A percentile compares a stretch with the other conserved stretches of the same genome.
phyloP scores from a whole-genome alignment of 2,888 invertebrate species.

The Ormyrus rosae region DNA sequence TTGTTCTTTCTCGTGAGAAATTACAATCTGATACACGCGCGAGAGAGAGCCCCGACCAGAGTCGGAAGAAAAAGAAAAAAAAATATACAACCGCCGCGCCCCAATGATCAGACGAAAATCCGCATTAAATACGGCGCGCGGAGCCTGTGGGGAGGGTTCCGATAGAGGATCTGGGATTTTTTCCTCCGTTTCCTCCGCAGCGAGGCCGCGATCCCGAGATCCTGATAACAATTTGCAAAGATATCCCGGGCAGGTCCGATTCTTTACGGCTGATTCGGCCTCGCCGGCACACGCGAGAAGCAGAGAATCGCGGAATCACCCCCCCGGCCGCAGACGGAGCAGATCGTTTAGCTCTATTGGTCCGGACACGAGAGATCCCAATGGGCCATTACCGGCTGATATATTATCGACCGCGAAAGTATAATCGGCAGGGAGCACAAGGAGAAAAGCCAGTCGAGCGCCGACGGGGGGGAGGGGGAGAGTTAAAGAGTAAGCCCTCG shows the following conservation, averaged over 20 bases:
- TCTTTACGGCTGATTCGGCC: constrained; percentile 51
- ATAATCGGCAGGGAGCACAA: constrained; percentile 65
- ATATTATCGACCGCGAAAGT: constrained; percentile 71
- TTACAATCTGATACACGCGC: too few species aligned
- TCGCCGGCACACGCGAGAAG: constrained; percentile 21
- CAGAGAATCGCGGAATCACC: constrained; percentile 24
- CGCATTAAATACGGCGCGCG: constrained; percentile 5
- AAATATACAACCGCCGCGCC: background rate
- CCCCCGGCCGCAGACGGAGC: constrained; percentile 48
- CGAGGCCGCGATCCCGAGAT: constrained; percentile 11
- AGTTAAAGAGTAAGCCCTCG: background rate
- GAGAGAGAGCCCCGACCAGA: too few species aligned
- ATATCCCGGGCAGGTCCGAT: constrained; percentile 5
- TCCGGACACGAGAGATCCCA: constrained; percentile 59
- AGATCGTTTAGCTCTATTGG: constrained; percentile 63
- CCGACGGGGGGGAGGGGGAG: background rate
- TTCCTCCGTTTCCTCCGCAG: background rate
- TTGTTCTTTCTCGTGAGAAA: too few species aligned
- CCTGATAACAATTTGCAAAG: constrained; percentile 52
- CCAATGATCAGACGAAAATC: background rate
- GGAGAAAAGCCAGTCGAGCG: constrained; percentile 42
- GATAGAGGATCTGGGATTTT: background rate
- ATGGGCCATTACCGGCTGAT: constrained; percentile 70
- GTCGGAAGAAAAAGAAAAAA: too few species aligned
- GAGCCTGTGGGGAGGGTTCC: background rate